Conservation (phyloP, 2,797 vertebrate species). For the Triplophysa bombifrons region DNA sequence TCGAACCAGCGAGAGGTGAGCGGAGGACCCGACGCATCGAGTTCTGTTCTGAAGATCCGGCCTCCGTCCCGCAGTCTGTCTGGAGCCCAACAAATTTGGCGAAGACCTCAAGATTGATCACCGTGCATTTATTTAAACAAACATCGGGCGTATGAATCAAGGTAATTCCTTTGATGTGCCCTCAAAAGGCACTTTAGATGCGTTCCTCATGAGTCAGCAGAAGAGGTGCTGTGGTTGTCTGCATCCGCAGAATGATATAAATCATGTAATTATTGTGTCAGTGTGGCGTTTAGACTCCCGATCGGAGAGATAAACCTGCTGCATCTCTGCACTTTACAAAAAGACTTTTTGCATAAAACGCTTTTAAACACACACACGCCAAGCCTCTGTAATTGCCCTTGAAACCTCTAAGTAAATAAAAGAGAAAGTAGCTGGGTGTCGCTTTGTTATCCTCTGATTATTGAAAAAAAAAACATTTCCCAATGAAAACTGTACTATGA, state of each 20-base stretch:
- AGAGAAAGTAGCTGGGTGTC: slow-evolving; percentile 19
- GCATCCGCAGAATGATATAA: slow-evolving; percentile 71
- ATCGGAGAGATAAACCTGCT: slow-evolving; percentile 65
- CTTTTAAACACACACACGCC: slow-evolving; percentile 15
- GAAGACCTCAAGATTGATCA: slow-evolving; percentile 79
- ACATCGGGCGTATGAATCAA: slow-evolving; percentile 71
- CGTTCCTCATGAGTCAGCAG: slow-evolving; percentile 76
- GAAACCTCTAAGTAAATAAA: slow-evolving; percentile 26
- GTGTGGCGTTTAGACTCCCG: slow-evolving; percentile 70
- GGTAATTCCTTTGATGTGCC: slow-evolving; percentile 78
- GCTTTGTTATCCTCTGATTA: background rate
- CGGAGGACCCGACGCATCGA: background rate
- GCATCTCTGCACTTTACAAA: slow-evolving; percentile 58
- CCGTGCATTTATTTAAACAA: slow-evolving; percentile 79
- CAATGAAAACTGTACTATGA: background rate
- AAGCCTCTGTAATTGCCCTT: slow-evolving; percentile 18
- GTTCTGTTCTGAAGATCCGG: slow-evolving; percentile 60
- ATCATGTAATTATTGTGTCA: slow-evolving; percentile 78
- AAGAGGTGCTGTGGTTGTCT: slow-evolving; percentile 65
- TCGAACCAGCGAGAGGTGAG: background rate
- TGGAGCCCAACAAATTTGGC: slow-evolving; percentile 75
- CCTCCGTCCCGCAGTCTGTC: slow-evolving; percentile 72
- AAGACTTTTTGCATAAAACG: slow-evolving; percentile 54
- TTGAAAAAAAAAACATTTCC: background rate
- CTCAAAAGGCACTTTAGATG: slow-evolving; percentile 55